Evolutionary conservation across 2,797 vertebrate species (phyloP).

Genomic region (Sebastolobus altivelis): DNA sequence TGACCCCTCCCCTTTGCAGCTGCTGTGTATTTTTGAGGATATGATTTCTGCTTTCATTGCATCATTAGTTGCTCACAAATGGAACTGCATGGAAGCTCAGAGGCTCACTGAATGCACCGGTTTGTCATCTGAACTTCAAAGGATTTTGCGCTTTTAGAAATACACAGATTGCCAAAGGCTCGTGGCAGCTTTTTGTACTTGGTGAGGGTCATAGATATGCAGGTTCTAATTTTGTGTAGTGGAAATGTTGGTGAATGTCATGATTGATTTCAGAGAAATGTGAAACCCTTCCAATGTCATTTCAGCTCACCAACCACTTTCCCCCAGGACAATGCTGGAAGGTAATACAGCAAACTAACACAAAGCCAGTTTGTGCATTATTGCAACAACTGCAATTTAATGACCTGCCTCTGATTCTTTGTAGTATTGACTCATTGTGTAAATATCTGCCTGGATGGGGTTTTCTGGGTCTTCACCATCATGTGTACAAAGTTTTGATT

Average conservation of each 20-base stretch:
- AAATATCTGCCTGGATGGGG: constrained; percentile 32
- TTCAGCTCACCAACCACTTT: constrained; percentile 83
- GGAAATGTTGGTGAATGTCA: constrained; percentile 44
- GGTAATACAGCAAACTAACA: constrained; percentile 83
- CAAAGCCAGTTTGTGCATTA: constrained; percentile 69
- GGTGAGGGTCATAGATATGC: background rate
- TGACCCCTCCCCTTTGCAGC: background rate
- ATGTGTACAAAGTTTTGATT: constrained; percentile 24
- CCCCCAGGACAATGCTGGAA: constrained; percentile 83
- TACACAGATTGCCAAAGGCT: background rate
- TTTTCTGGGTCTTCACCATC: constrained; percentile 19
- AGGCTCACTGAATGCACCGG: constrained; percentile 19
- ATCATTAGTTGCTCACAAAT: constrained; percentile 9
- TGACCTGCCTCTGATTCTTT: constrained; percentile 49
- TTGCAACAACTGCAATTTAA: constrained; percentile 64
- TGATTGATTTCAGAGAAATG: constrained; percentile 68
- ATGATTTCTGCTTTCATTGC: constrained; percentile 23
- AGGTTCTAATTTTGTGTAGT: constrained; percentile 35
- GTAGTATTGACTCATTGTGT: constrained; percentile 28
- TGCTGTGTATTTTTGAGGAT: constrained; percentile 19
- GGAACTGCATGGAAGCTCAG: background rate
- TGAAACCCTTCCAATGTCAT: constrained; percentile 82
- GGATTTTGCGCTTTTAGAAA: constrained; percentile 7
- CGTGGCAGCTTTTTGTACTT: background rate
- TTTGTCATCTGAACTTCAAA: constrained; percentile 6